Conservation (phyloP, 2,797 vertebrate species). For the Vireo griseus region DNA sequence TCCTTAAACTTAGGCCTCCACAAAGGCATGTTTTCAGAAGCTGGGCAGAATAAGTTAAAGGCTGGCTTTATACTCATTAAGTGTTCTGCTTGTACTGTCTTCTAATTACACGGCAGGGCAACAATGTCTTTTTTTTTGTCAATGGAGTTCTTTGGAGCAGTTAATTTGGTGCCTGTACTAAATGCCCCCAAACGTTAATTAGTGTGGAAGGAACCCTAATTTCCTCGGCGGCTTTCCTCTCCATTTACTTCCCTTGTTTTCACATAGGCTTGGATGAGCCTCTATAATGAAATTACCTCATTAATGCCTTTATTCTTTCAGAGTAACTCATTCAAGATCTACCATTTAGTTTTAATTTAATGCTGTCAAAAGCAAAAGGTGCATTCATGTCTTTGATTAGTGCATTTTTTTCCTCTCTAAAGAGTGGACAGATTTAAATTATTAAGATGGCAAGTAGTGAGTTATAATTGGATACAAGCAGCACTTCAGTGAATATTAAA, state of each 20-base stretch:
- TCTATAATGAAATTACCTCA: conserved; percentile 97
- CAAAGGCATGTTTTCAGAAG: conserved; percentile 82
- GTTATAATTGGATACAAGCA: conserved; percentile 99
- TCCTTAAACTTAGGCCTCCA: conserved; percentile 87
- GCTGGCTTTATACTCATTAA: conserved; percentile 90
- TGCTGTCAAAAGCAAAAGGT: conserved; percentile 83
- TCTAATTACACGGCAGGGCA: conserved; percentile 88
- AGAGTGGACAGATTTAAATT: conserved; percentile 94
- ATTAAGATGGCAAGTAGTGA: conserved; percentile 91
- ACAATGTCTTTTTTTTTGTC: conserved; percentile 87
- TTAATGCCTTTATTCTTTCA: conserved; percentile 88
- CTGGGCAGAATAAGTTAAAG: conserved; percentile 81
- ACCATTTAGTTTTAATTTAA: conserved; percentile 90
- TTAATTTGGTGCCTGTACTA: conserved; percentile 94
- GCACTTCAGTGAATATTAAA: conserved; percentile 93
- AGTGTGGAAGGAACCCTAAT: conserved; percentile 96
- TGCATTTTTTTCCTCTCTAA: conserved; percentile 72
- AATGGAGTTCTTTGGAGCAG: conserved; percentile 91
- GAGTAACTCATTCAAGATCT: conserved; percentile 90
- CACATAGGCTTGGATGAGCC: conserved; percentile 83
- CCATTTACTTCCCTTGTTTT: conserved; percentile 81
- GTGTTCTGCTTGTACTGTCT: conserved; percentile 89
- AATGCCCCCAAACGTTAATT: conserved; percentile 93
- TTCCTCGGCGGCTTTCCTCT: conserved; percentile 85
- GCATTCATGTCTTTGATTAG: conserved; percentile 82